Percentiles rank a stretch among this genome's conserved stretches.
Evolutionary conservation across 2,113 vertebrate genomes (phyloP).

Genomic region (Ariopsis seemanni): DNA sequence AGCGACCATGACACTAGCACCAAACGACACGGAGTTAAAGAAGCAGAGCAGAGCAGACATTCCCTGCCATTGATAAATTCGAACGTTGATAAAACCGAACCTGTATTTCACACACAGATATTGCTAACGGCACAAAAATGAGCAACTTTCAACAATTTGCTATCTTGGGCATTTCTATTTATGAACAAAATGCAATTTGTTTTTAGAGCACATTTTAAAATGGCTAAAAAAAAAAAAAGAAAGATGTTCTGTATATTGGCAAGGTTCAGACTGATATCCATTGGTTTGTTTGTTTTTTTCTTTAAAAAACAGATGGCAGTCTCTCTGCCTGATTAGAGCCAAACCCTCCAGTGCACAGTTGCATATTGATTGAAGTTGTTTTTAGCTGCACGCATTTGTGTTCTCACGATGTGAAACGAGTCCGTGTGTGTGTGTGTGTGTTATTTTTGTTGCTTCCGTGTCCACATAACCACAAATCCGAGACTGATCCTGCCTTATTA

Average conservation of each 20-base stretch:
- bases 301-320: neutral
- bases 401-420: neutral
- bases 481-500: constrained; percentile 35
- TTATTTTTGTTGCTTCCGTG: neutral
- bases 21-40: neutral
- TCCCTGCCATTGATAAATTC: neutral
- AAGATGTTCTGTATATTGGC: neutral
- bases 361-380: constrained; percentile 33
- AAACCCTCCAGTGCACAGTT: constrained; percentile 1
- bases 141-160: neutral
- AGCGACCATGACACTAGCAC: neutral
- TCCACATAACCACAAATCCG: neutral
- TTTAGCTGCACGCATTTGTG: neutral
- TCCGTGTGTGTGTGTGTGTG: neutral
- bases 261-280: neutral
- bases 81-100: too few species aligned
- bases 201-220: neutral
- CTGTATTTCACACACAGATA: too few species aligned
- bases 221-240: too few species aligned
- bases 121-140: neutral
- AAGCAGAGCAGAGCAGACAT: neutral
- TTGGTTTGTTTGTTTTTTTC: neutral
- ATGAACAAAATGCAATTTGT: neutral
- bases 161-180: neutral
- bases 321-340: neutral